Evolutionary conservation across 2,113 vertebrate species (phyloP).

Genomic region (Porphyrio hochstetteri): DNA sequence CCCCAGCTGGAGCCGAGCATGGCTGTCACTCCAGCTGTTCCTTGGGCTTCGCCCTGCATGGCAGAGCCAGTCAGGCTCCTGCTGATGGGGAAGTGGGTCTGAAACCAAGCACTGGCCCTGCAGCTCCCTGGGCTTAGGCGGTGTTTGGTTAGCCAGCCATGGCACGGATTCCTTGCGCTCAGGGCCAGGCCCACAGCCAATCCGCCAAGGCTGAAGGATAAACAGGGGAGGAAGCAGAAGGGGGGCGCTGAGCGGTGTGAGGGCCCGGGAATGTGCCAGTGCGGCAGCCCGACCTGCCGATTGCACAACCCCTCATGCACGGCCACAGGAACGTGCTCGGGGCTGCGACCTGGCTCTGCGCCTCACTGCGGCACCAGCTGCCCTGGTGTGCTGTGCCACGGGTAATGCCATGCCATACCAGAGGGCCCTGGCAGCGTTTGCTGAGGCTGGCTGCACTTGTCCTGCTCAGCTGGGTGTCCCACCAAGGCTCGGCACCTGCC

Average conservation of each 20-base stretch:
- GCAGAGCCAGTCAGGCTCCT: neutral
- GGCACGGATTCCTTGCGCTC: slow-evolving; percentile 22
- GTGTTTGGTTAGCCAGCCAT: slow-evolving; percentile 45
- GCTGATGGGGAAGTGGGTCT: neutral
- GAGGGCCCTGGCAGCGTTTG: fast-evolving
- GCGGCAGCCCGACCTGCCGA: slow-evolving; percentile 10
- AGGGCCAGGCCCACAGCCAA: slow-evolving; percentile 50
- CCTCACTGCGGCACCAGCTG: neutral
- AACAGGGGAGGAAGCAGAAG: slow-evolving; percentile 42
- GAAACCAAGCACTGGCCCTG: neutral
- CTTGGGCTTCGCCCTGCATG: fast-evolving
- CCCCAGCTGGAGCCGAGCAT: neutral
- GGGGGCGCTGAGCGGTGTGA: slow-evolving; percentile 13
- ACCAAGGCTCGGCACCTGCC: fast-evolving
- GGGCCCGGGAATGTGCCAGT: slow-evolving; percentile 68
- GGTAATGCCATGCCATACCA: fast-evolving
- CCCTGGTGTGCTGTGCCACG: no score
- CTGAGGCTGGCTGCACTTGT: neutral
- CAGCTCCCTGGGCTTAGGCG: neutral
- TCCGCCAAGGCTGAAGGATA: slow-evolving; percentile 34
- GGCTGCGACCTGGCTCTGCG: neutral
- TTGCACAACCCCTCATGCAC: slow-evolving; percentile 39
- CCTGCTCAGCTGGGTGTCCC: fast-evolving
- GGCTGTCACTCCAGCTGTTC: neutral
- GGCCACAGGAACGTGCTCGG: neutral